Evolutionary conservation across 2,888 invertebrate genomes (phyloP), one percentile per base, ranked within the genome.

Genomic region (Mimachlamys varia): DNA sequence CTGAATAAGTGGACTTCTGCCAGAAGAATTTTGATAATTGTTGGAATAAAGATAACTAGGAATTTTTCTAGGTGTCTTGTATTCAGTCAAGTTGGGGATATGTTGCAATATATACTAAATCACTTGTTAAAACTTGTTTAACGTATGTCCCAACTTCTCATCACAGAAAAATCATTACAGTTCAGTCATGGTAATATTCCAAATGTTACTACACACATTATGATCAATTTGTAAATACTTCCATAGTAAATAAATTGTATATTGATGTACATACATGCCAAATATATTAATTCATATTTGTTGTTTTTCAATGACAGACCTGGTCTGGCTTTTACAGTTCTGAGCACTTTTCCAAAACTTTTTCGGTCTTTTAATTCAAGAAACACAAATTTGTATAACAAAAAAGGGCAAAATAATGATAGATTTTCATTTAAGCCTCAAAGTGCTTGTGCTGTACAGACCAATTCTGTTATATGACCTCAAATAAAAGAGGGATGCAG

Each of bases 101-200:
- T 91, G 90, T 91, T 92, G 92, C 92, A 92, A 92, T 92, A 92
- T 92, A 90, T 90, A 89, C 88, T 88, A 90, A 87, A 89, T 92
- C 87, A 49, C 55, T 90, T 90, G 89, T 92, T 92, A 91, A 89
- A 90, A 58, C 88, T 91, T 91, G 89, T 89, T 90, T 89, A 91
- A 91, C 91, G 62, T 58, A 91, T 91, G 89, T 89, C 91, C 91
- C 91, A 91, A 91, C 91, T 88, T 89, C 76, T 91, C 91, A 89
- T 91, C 76, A 44, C 38, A 44, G 38, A 44, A 55, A 37, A 49
- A 37, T 53, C 55, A 53, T 89, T 49, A 55, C 55, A 53, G 55
- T 55, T 55, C 50, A 53, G 89, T 89, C 89, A 53, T 37, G 53
- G 50, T 53, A 37, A 53, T 53, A 49, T 89, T 89, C 4, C 50